Base-by-base conservation (phyloP, 2,888 invertebrate species). In the Oxyteleia sp. region DNA sequence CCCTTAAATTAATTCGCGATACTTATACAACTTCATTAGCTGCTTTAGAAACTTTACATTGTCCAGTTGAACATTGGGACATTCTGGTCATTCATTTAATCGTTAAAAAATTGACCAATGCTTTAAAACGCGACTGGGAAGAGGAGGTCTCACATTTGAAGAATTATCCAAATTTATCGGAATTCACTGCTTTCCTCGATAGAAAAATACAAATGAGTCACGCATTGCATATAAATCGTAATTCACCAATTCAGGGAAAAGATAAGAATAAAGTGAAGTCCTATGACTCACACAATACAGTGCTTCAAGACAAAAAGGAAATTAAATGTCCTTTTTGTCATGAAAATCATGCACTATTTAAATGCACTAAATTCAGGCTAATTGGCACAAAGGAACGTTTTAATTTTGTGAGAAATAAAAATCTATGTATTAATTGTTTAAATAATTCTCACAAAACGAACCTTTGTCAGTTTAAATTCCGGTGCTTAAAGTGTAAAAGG, bases 1-100 rank as follows among this genome's bases (percentile, higher is more conserved):
- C 23, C 2, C 5, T 23, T 4, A 23, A 23, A 23, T 4, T 4
- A 2, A 23, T 23, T 2, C 23, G 5, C 23, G 23, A 23, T 23
- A 4, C 23, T 23, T 23, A 23, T 23, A 4, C 3, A 2, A 4
- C 23, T 23, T 2, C 23, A 4, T 23, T 23, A 23, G 13, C 8
- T 43, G 8, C 15, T 2, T 43, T 43, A 43, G 13, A 43, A 43
- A 43, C 13, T 13, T 43, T 43, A 43, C 8, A 43, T 43, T 43
- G 43, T 13, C 43, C 43, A 13, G 15, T 43, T 2, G 13, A 43
- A 43, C 43, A 43, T 43, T 43, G 43, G 43, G 43, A 43, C 15
- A 43, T 43, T 13, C 2, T 43, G 2, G 2, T 43, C 2, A 43
- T 43, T 43, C n/a, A 43, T 7, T 13, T 43, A 13, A 4, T 43